Conservation (phyloP, 2,797 vertebrate species). For the Salarias fasciatus region DNA sequence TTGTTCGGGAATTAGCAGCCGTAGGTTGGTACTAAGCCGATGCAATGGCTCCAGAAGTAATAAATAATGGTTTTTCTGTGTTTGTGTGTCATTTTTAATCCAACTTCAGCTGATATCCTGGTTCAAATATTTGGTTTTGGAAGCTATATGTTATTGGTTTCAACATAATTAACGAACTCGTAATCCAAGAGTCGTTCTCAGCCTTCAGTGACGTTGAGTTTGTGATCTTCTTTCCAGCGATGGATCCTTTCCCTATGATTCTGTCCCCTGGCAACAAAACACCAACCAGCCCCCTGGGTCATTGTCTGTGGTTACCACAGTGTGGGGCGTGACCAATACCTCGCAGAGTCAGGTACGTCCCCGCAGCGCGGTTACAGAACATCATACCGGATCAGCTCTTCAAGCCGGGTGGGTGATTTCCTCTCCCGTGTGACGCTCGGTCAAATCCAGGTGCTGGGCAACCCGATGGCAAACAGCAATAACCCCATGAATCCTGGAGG, state of each 20-base stretch:
- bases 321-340: conserved; percentile 99
- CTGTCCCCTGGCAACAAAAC: conserved; percentile 97
- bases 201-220: too few relatives aligned
- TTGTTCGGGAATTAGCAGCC: too few relatives aligned
- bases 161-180: too few relatives aligned
- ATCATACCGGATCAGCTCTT: not conserved
- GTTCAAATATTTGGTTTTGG: too few relatives aligned
- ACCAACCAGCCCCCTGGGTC: conserved; percentile 95
- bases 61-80: too few relatives aligned
- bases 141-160: too few relatives aligned
- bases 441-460: conserved; percentile 89
- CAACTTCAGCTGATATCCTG: too few relatives aligned
- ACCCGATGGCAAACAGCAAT: conserved; percentile 93
- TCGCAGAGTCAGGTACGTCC: conserved; percentile 95
- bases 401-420: too few relatives aligned
- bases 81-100: too few relatives aligned
- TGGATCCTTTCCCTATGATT: conserved; percentile 96
- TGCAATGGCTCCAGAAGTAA: too few relatives aligned
- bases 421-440: not conserved
- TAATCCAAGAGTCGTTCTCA: too few relatives aligned
- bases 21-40: too few relatives aligned
- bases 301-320: conserved; percentile 96
- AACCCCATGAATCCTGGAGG: conserved; percentile 95
- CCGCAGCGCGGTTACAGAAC: not conserved
- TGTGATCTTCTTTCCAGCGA: conserved; percentile 80